phyloP scores from a whole-genome alignment of 2,113 vertebrate genomes.

The Hypocryptadius cinnamomeus region DNA sequence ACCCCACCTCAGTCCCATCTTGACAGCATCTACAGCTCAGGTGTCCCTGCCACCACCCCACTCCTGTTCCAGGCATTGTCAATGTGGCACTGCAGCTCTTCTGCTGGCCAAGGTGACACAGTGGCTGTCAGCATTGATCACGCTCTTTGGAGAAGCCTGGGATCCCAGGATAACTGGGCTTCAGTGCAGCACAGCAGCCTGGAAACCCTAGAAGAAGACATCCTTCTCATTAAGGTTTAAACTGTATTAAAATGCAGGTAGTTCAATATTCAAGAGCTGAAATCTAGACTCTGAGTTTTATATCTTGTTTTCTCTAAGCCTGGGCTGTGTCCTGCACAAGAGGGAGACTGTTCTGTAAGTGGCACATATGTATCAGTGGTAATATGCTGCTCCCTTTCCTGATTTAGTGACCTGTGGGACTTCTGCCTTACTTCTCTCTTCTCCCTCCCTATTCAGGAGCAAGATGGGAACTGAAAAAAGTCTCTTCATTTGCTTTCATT shows the following conservation, averaged over 20 bases:
- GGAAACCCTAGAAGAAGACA: not conserved
- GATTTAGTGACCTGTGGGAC: not conserved
- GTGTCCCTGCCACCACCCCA: accelerated
- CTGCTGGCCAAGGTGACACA: not conserved
- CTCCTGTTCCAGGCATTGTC: not conserved
- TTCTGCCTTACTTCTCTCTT: not conserved
- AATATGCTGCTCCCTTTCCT: not conserved
- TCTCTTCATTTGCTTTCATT: not conserved
- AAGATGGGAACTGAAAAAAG: not conserved
- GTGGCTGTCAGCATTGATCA: not conserved
- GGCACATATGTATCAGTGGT: accelerated
- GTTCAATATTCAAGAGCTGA: not conserved
- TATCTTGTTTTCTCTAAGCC: not conserved
- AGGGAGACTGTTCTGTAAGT: not conserved
- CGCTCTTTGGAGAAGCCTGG: accelerated
- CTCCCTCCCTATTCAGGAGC: not conserved
- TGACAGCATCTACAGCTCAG: not conserved
- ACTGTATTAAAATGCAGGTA: not conserved
- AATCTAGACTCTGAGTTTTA: not conserved
- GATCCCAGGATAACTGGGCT: not conserved
- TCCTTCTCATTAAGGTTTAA: not conserved
- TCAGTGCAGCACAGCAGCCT: not conserved
- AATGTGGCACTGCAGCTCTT: not conserved
- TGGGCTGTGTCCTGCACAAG: not conserved
- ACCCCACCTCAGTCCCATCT: not conserved